Base-by-base conservation (phyloP, 2,888 invertebrate species). In the Drosophila sordidapex region DNA sequence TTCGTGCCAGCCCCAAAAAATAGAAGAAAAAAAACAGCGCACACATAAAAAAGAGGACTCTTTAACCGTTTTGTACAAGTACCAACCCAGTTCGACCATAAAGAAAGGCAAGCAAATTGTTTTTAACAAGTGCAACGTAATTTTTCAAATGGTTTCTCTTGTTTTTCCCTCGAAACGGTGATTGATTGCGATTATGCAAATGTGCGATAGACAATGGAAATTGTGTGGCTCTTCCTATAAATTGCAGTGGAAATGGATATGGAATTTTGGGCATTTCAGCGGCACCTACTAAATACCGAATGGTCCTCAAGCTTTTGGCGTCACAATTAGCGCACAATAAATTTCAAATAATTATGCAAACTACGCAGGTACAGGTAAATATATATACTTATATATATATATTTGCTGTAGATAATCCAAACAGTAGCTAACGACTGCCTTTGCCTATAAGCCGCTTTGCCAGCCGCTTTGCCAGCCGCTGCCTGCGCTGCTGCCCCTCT, bases 121-220 rank as follows among this genome's bases (percentile, higher is more conserved):
- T 84, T 78, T 87, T 68, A 84, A 80, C 85, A 89, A 90, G 89
- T 91, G 85, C 84, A 85, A 67, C 76, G 89, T 81, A 88, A 91
- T 91, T 90, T 90, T 89, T 91, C 86, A 91, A 88, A 87, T 81
- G 83, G 61, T 66, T 74, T 65, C 29, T 3, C 10, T 51, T 38
- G 53, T 36, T 52, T 40, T 48, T 25, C 13, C 61, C 38, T 36
- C 10, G 18, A 27, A 33, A 36, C 66, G 69, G 82, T 91, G 91
- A 91, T 91, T 91, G 92, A 91, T 91, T 87, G 81, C 79, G 85
- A 87, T 90, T 90, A 87, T 91, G 87, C 79, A 89, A 89, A 90
- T 85, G 36, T 2, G 25, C 31, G 27, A 48, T 40, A 65, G 53
- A 59, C 74, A 25, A 53, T 61, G 38, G 40, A 40, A 56, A 51